Evolutionary conservation across 2,888 invertebrate genomes (phyloP), one percentile per base, ranked within the genome.

Genomic region (Zygogramma bicolorata): DNA sequence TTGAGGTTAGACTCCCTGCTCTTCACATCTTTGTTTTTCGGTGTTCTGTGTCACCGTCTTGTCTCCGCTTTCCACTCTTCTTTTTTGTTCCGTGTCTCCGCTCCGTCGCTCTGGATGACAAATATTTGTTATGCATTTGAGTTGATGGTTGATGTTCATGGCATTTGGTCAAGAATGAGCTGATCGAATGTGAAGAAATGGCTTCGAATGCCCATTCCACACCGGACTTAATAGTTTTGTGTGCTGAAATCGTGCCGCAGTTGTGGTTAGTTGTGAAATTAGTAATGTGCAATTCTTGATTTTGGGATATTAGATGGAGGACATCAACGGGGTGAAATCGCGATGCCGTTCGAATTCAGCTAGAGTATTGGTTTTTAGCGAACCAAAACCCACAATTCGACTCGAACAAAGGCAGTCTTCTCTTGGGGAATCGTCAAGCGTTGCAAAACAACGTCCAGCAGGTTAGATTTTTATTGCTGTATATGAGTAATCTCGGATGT

Each of bases 351-450:
- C 86, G 75, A 86, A 94, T 87, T 93, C 94, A 75, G 94, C 94
- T 67, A 90, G 94, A 86, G 93, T 93, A 79, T 89, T 94, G 81
- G 90, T 93, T 81, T 94, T 94, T 85, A 94, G 94, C 86, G 93
- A 94, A 87, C 90, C 91, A 91, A 75, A 78, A 65, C 75, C 77
- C 61, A 77, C 75, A 66, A 76, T 75, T 69, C 77, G 75, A 68
- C 75, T 78, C 72, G 81, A 81, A 65, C 79, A 86, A 75, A 81
- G 81, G 74, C 77, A 80, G 77, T 82, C 81, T 72, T 78, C 72
- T 67, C 71, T 75, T 71, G 57, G 70, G 57, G 75, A 75, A 67
- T 71, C 73, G 38, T 74, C 73, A 65, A 71, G 66, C 40, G 71
- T 65, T 22, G 69, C 67, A 67, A 81, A 80, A 76, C 77, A 79